phyloP scores from a whole-genome alignment of 2,797 vertebrate genomes.

The Characodon lateralis region DNA sequence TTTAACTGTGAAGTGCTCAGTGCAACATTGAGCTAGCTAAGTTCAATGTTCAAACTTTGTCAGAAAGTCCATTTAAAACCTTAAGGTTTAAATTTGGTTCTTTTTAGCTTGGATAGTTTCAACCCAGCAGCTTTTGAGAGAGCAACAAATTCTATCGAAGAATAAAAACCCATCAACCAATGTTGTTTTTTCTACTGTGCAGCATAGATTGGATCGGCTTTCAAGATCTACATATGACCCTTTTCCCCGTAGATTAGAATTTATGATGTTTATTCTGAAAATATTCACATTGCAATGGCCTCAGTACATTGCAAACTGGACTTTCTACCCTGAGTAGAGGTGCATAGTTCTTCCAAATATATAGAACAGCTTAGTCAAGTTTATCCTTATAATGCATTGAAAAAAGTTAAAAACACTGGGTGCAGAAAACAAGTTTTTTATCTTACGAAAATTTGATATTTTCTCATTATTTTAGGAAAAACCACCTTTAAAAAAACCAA shows the following conservation, averaged over 20 bases:
- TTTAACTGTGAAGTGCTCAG: background rate
- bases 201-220: background rate
- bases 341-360: background rate
- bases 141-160: background rate
- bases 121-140: background rate
- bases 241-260: background rate
- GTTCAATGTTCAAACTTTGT: background rate
- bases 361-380: background rate
- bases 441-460: background rate
- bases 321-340: background rate
- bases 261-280: background rate
- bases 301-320: background rate
- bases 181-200: no score
- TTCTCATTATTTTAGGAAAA: background rate
- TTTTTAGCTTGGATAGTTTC: background rate
- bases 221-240: background rate
- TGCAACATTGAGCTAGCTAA: background rate
- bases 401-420: background rate
- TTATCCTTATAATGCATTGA: background rate
- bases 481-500: no score
- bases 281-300: background rate
- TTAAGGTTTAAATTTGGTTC: background rate
- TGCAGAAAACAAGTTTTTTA: background rate
- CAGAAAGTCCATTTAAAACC: background rate
- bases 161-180: background rate